phyloP scores from a whole-genome alignment of 2,113 vertebrate genomes.

The rabbit (Oryctolagus cuniculus) region mOryCun1.1 NC_091453.1:102736001-102736500 shows the following conservation, averaged over 20 bases:
- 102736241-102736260: neutral
- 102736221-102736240: conserved; percentile 41
- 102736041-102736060: conserved; percentile 54
- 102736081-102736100: neutral
- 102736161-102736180: neutral
- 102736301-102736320: conserved; percentile 52
- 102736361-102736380: conserved; percentile 64
- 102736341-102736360: conserved; percentile 72
- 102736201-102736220: conserved; percentile 46
- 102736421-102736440: conserved; percentile 73
- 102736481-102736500: conserved; percentile 75
- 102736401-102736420: conserved; percentile 67
- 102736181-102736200: conserved; percentile 27
- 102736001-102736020: conserved; percentile 18
- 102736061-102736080: conserved; percentile 36
- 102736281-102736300: conserved; percentile 45
- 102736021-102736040: conserved; percentile 42
- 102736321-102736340: conserved; percentile 48
- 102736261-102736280: conserved; percentile 5
- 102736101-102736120: conserved; percentile 26
- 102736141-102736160: conserved; percentile 46
- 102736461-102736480: conserved; percentile 62
- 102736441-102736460: conserved; percentile 63
- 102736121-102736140: neutral
- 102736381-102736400: conserved; percentile 67